Evolutionary conservation across 2,888 invertebrate genomes (phyloP).

Genomic region (Plagiodera versicolora): DNA sequence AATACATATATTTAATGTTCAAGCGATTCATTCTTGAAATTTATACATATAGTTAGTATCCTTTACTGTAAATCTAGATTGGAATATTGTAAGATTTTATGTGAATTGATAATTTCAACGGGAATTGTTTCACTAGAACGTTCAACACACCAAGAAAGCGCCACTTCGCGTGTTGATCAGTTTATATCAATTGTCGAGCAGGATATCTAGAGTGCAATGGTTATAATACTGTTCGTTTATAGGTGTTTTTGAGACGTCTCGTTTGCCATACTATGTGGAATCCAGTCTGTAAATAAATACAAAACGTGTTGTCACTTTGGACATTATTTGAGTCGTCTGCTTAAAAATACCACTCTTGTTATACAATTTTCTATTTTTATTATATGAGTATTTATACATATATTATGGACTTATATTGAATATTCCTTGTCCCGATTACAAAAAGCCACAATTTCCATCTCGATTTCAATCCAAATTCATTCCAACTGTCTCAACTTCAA

Average conservation of each 20-base stretch:
- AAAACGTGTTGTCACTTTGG: slow-evolving; percentile 22
- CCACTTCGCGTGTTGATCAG: neutral
- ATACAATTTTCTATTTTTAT: slow-evolving; percentile 31
- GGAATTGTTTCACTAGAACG: neutral
- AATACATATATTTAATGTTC: slow-evolving; percentile 27
- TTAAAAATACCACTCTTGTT: slow-evolving; percentile 23
- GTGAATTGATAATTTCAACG: slow-evolving; percentile 23
- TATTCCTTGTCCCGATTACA: neutral
- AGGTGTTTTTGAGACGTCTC: neutral
- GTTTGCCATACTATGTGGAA: slow-evolving; percentile 30
- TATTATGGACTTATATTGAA: slow-evolving; percentile 5
- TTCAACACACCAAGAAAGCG: neutral
- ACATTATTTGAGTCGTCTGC: slow-evolving; percentile 13
- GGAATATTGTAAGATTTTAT: slow-evolving; percentile 19
- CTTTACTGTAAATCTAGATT: slow-evolving; percentile 22
- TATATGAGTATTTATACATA: slow-evolving; percentile 21
- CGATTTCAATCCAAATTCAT: no score
- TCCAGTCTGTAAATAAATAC: slow-evolving; percentile 46
- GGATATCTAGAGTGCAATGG: neutral
- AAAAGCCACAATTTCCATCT: neutral
- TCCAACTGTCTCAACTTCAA: no score
- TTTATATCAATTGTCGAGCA: neutral
- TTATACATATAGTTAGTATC: slow-evolving; percentile 27
- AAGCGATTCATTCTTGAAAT: slow-evolving; percentile 24
- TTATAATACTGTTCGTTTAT: neutral